Conservation (phyloP, 2,113 vertebrate genomes). For the Phyllostomus hastatus region DNA sequence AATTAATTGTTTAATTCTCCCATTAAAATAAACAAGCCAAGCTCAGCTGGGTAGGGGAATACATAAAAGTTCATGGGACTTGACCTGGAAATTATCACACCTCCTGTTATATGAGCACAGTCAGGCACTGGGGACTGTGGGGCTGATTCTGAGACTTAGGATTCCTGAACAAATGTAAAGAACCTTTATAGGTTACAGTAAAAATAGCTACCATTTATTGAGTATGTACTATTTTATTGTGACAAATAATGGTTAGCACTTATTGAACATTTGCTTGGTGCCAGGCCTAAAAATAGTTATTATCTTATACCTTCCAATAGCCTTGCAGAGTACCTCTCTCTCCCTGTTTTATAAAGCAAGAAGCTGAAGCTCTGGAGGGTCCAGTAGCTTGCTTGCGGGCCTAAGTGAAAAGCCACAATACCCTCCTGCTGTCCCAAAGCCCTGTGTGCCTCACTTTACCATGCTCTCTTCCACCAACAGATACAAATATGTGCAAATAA, state of each 20-base stretch:
- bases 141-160: neutral
- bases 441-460: neutral
- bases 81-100: slow-evolving; percentile 8
- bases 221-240: neutral
- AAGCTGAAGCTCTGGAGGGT: neutral
- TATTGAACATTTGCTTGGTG: slow-evolving; percentile 17
- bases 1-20: slow-evolving; percentile 29
- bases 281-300: neutral
- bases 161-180: neutral
- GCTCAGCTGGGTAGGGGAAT: neutral
- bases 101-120: neutral
- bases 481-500: neutral
- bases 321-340: neutral
- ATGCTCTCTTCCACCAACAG: neutral
- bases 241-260: neutral
- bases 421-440: neutral
- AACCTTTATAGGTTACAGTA: neutral
- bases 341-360: neutral
- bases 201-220: neutral
- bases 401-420: neutral
- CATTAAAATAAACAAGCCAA: slow-evolving; percentile 29
- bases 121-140: neutral
- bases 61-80: slow-evolving; percentile 17
- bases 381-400: neutral
- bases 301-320: neutral